Conservation (phyloP, 2,797 vertebrate species). For the Fringilla coelebs region DNA sequence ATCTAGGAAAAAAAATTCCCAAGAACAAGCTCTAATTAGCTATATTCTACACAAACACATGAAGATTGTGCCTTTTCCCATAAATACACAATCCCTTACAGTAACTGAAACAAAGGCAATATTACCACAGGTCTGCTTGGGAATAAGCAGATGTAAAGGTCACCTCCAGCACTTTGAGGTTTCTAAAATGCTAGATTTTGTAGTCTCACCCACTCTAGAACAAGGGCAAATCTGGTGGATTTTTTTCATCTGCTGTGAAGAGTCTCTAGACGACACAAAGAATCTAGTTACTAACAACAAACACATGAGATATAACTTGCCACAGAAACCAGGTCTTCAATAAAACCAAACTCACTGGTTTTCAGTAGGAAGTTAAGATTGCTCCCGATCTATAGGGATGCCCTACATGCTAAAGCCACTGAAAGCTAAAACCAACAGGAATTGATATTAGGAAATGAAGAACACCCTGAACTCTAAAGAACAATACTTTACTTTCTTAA, state of each 20-base stretch:
- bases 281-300: neutral
- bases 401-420: neutral
- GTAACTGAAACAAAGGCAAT: neutral
- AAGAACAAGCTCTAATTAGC: neutral
- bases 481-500: neutral
- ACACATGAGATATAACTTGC: neutral
- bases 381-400: neutral
- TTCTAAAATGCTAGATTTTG: neutral
- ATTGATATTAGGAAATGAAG: neutral
- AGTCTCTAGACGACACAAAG: neutral
- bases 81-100: neutral
- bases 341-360: neutral
- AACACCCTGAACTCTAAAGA: neutral
- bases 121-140: neutral
- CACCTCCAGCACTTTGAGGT: neutral
- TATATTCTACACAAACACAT: neutral
- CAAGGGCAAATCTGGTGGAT: neutral
- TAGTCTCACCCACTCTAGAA: neutral
- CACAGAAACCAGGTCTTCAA: neutral
- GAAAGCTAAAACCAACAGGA: neutral
- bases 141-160: neutral
- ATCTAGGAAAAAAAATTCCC: constrained; percentile 79
- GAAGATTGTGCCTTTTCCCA: neutral
- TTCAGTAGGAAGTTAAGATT: neutral
- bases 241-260: neutral